Base-by-base conservation (phyloP, 1,140 invertebrate species). In the Neocloeon triangulifer region DNA sequence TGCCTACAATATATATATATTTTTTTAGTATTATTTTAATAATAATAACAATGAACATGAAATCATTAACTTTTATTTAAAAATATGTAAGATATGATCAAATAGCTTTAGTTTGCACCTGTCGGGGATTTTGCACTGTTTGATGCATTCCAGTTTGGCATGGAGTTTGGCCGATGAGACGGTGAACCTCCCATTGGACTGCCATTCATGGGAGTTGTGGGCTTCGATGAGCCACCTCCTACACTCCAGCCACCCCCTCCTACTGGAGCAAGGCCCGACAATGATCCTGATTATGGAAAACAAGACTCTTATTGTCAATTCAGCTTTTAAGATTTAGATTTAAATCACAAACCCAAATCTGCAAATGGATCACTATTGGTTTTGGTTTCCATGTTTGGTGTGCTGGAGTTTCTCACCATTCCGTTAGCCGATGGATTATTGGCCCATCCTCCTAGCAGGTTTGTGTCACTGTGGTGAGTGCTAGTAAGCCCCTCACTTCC, bases 321-420 rank as follows among this genome's bases (percentile, higher is more conserved):
- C 22, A n/a, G n/a, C n/a, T n/a, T n/a, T n/a, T n/a, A n/a, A n/a
- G n/a, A n/a, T n/a, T n/a, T n/a, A n/a, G n/a, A n/a, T n/a, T n/a
- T n/a, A 46, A n/a, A 53, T 50, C 4, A 51, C 47, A 1, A 51
- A 19, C 48, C 55, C 4, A 67, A 44, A 44, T 64, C 62, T 15
- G 59, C 56, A 36, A 67, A 65, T 4, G 60, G 61, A 46, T 66
- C 65, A 25, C n/a, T n/a, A n/a, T 52, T 52, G 13, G 41, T 50
- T 25, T 54, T 53, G 7, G 52, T 51, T 5, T 55, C 52, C 10
- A 68, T 58, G 45, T 68, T 68, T 2, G 64, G 63, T 15, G 62
- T 61, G 32, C 62, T 66, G 5, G 61, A 53, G 44, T 66, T 68
- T 16, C 64, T 43, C 1, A 61, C 62, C 6, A 67, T 58, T 19